Evolutionary conservation across 2,113 vertebrate species (phyloP).

Genomic region (Ictidomys tridecemlineatus): DNA sequence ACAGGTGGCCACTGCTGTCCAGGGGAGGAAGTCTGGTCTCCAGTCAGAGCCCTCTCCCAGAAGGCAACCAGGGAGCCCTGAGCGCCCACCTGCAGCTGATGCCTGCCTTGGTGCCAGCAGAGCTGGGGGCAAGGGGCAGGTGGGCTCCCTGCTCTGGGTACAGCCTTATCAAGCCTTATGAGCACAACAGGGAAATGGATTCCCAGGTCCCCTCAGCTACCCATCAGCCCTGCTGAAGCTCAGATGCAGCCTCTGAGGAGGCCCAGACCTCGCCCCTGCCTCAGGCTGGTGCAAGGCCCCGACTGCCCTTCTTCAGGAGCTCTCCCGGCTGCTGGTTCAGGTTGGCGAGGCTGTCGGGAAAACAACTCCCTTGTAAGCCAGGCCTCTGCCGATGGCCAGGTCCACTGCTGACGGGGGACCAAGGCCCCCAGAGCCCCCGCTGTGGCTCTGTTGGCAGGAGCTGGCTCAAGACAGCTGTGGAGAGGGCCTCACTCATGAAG

Average conservation of each 20-base stretch:
- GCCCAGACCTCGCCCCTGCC: not conserved
- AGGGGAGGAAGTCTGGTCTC: fast-evolving
- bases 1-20: not conserved
- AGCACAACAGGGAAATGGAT: fast-evolving
- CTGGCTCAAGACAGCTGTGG: not conserved
- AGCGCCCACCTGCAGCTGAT: fast-evolving
- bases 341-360: fast-evolving
- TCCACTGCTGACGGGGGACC: not conserved
- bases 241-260: too few species aligned
- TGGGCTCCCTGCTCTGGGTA: fast-evolving
- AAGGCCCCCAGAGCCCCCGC: not conserved
- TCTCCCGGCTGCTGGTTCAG: not conserved
- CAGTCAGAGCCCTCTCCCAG: fast-evolving
- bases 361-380: fast-evolving
- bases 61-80: not conserved
- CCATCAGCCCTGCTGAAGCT: not conserved
- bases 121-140: fast-evolving
- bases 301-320: too few species aligned
- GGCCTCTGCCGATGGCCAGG: not conserved
- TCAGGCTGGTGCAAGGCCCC: too few species aligned
- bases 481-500: not conserved
- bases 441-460: not conserved
- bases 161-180: fast-evolving
- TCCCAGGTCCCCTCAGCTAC: not conserved
- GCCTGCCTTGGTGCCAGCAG: fast-evolving